Evolutionary conservation across 1,140 invertebrate genomes (phyloP).

Genomic region (Pemphigus obesinymphae): DNA sequence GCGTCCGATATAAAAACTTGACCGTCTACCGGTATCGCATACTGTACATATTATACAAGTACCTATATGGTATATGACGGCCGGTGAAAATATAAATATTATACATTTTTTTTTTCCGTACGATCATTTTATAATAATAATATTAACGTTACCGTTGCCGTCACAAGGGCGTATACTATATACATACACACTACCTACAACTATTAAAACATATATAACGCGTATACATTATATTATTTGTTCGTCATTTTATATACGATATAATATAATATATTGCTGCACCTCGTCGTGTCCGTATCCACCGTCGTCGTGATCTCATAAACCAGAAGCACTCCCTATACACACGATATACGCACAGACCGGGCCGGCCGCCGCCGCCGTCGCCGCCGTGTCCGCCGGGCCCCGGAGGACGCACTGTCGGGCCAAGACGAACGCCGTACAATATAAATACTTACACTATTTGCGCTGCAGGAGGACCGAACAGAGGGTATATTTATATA

Average conservation of each 20-base stretch:
- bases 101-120: too few relatives aligned
- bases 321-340: constrained; percentile 7
- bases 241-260: too few relatives aligned
- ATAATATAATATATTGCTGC: too few relatives aligned
- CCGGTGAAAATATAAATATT: too few relatives aligned
- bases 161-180: neutral
- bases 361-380: neutral
- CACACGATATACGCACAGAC: neutral
- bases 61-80: too few relatives aligned
- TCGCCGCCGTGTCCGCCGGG: neutral
- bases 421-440: neutral
- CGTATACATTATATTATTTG: too few relatives aligned
- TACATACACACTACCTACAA: neutral
- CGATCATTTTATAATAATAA: too few relatives aligned
- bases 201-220: neutral
- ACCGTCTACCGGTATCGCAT: too few relatives aligned
- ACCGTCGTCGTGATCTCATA: constrained; percentile 25
- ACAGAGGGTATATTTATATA: neutral
- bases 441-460: neutral
- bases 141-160: neutral
- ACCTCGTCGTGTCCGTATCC: neutral
- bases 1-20: too few relatives aligned
- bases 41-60: too few relatives aligned
- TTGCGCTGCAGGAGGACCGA: neutral
- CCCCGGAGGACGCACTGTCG: neutral